These are phyloP conservation scores for Beroe forskalii DNA, from an alignment of 37 sponge, comb jelly and placozoan species.

Conservation along the genomic window DNA sequence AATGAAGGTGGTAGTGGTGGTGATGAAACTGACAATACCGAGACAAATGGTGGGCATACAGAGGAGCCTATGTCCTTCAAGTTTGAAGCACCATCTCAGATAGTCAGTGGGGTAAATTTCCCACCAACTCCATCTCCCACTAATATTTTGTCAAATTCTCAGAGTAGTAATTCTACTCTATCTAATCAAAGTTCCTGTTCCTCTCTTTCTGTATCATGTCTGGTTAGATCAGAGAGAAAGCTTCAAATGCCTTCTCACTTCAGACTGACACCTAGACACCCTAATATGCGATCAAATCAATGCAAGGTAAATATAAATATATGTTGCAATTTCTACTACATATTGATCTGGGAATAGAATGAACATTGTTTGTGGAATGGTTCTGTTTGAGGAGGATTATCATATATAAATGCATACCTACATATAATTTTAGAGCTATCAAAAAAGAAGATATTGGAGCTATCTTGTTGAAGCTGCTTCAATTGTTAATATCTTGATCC, in stretches of 20 bases:
- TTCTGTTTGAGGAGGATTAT: too few species aligned
- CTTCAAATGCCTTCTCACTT: not conserved
- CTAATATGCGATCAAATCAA: not conserved
- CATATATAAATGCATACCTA: not conserved
- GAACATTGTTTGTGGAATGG: too few species aligned
- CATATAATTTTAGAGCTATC: not conserved
- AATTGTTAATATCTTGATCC: too few species aligned
- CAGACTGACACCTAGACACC: not conserved
- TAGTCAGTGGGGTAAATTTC: not conserved
- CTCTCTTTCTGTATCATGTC: not conserved
- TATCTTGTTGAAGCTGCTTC: too few species aligned
- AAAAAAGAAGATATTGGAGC: not conserved
- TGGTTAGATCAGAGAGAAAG: not conserved
- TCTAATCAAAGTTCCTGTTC: not conserved
- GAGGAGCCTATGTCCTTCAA: not conserved
- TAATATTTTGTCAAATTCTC: not conserved
- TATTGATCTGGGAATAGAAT: too few species aligned
- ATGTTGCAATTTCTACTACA: too few species aligned
- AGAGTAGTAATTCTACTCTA: not conserved
- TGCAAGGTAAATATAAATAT: not conserved
- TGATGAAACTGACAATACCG: not conserved
- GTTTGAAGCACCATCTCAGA: not conserved
- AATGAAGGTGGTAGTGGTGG: not conserved
- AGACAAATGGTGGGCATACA: not conserved
- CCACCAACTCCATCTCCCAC: not conserved